These are phyloP conservation scores for Tragelaphus buxtoni DNA, from an alignment of 2,113 vertebrate genomes.

Conservation along the genomic window DNA sequence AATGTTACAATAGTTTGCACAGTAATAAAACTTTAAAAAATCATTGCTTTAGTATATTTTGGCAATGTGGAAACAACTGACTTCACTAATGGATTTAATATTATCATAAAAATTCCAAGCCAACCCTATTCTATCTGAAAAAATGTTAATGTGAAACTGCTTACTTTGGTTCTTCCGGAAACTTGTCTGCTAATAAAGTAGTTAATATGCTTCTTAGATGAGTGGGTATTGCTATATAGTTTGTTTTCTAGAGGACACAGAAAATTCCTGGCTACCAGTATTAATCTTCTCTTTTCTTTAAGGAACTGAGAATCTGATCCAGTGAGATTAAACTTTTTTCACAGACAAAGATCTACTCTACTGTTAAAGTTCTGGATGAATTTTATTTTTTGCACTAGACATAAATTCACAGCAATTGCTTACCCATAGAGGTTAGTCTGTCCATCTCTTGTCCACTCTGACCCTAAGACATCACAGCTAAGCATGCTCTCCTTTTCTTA, in stretches of 20 bases:
- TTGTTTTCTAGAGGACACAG: constrained; percentile 11
- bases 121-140: constrained; percentile 42
- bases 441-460: neutral
- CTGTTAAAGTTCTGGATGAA: neutral
- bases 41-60: neutral
- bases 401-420: neutral
- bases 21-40: constrained; percentile 14
- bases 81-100: constrained; percentile 50
- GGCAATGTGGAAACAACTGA: constrained; percentile 57
- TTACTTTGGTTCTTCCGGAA: constrained; percentile 66
- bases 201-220: constrained; percentile 50
- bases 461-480: neutral
- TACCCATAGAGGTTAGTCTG: neutral
- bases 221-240: neutral
- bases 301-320: neutral
- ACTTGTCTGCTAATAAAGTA: constrained; percentile 24
- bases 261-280: neutral
- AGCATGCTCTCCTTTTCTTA: neutral
- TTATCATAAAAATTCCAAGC: neutral
- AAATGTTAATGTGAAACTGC: constrained; percentile 45
- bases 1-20: neutral
- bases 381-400: neutral
- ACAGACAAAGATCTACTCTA: neutral
- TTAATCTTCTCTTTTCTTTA: neutral
- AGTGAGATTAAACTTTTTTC: constrained; percentile 13